Conservation (phyloP, 2,888 invertebrate species). For the Cylloceria caligata region DNA sequence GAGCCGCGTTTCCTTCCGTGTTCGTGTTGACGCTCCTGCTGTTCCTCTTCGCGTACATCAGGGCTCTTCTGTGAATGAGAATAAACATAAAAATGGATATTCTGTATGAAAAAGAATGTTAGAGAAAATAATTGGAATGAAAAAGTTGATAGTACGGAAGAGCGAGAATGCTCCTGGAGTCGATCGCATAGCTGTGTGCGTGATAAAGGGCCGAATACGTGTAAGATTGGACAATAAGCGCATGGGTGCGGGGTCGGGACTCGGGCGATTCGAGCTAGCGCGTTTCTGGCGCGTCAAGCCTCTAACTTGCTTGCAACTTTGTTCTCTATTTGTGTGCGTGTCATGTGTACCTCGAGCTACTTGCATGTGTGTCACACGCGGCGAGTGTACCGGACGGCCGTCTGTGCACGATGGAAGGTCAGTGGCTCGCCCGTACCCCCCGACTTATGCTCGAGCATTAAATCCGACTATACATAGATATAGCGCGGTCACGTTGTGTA, state of each 20-base stretch:
- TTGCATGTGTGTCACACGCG: constrained; percentile 61
- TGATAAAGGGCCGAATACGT: constrained; percentile 13
- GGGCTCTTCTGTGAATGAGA: constrained; percentile 56
- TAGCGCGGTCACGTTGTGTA: constrained; percentile 26
- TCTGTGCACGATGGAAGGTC: constrained; percentile 68
- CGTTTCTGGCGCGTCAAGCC: constrained; percentile 12
- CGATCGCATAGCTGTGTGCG: neutral
- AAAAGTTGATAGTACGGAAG: constrained; percentile 8
- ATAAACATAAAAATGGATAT: constrained; percentile 20
- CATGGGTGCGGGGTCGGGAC: constrained; percentile 9
- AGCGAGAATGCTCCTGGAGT: neutral
- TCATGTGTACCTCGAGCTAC: constrained; percentile 6
- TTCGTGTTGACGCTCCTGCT: constrained; percentile 28
- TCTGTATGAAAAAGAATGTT: constrained; percentile 15
- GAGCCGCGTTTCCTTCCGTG: constrained; percentile 47
- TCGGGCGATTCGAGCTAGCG: constrained; percentile 23
- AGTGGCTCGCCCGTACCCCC: constrained; percentile 68
- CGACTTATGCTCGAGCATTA: constrained; percentile 53
- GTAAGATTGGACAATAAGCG: constrained; percentile 28
- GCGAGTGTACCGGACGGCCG: constrained; percentile 49
- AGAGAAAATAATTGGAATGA: constrained; percentile 16
- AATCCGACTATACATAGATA: constrained; percentile 46
- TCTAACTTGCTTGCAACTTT: constrained; percentile 30
- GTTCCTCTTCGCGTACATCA: constrained; percentile 35
- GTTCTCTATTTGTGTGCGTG: neutral